These are phyloP conservation scores for Castor canadensis DNA, from an alignment of 2,113 vertebrate species.

Conservation along the genomic window DNA sequence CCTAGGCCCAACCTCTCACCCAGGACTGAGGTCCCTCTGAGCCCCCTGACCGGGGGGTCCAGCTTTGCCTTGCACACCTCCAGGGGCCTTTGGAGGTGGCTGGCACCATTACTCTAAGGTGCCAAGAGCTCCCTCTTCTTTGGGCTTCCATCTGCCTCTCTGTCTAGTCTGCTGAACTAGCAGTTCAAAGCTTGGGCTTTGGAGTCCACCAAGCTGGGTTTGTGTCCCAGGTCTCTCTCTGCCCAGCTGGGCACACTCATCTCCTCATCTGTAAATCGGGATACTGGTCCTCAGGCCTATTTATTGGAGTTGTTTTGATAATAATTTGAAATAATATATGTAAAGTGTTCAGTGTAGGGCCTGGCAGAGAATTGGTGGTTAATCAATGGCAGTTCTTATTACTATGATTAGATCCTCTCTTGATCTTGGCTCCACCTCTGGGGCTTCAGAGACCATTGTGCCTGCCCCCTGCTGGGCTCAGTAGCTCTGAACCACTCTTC, in stretches of 20 bases:
- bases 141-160: neutral
- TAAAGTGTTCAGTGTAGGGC: slow-evolving; percentile 61
- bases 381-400: slow-evolving; percentile 62
- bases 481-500: neutral
- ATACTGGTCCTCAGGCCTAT: slow-evolving; percentile 59
- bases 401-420: slow-evolving; percentile 63
- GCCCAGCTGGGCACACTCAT: slow-evolving; percentile 65
- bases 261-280: slow-evolving; percentile 71
- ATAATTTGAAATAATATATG: slow-evolving; percentile 68
- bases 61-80: neutral
- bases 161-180: neutral
- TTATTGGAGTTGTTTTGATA: slow-evolving; percentile 71
- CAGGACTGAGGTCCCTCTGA: neutral
- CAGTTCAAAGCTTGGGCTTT: slow-evolving; percentile 1
- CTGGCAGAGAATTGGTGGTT: slow-evolving; percentile 59
- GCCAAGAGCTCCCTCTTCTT: neutral
- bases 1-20: neutral
- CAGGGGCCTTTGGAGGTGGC: neutral
- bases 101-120: neutral
- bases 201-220: neutral
- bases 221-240: slow-evolving; percentile 34
- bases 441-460: slow-evolving; percentile 8
- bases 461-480: neutral
- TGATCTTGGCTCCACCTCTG: slow-evolving; percentile 43
- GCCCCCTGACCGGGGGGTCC: neutral